Percentiles rank a stretch among this genome's conserved stretches.
phyloP scores from a whole-genome alignment of 2,797 vertebrate genomes.

The Aldrovandia affinis region DNA sequence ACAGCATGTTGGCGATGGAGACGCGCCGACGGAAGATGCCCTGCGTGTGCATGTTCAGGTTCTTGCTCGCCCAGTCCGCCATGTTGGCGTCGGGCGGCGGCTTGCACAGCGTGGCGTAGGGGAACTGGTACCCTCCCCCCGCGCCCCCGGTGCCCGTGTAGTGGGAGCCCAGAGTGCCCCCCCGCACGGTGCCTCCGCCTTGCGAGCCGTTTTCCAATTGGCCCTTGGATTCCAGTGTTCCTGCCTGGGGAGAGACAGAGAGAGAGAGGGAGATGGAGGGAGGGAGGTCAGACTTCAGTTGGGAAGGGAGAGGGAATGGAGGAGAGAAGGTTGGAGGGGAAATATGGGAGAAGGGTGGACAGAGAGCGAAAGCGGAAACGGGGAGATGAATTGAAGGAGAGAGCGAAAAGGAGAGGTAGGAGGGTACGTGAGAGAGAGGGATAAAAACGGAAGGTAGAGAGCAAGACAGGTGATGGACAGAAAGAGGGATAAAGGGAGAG shows the following conservation, averaged over 20 bases:
- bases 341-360: background rate
- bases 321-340: background rate
- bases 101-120: constrained; percentile 71
- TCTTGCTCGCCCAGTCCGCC: constrained; percentile 79
- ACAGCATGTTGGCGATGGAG: constrained; percentile 80
- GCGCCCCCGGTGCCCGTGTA: constrained; percentile 13
- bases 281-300: constrained; percentile 10
- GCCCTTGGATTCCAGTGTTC: constrained; percentile 62
- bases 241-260: constrained; percentile 54
- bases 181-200: background rate
- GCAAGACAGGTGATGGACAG: background rate
- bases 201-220: constrained; percentile 57
- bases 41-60: constrained; percentile 80
- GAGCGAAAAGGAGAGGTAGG: background rate
- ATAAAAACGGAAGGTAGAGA: background rate
- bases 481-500: background rate
- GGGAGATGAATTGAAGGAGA: background rate
- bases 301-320: background rate
- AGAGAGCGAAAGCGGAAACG: background rate
- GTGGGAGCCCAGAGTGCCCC: constrained; percentile 31
- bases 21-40: constrained; percentile 78
- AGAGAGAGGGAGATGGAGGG: background rate
- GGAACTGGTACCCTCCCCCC: constrained; percentile 60
- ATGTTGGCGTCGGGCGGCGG: constrained; percentile 75
- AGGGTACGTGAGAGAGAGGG: constrained; percentile 14